Evolutionary conservation across 2,888 invertebrate genomes (phyloP), one percentile per base, ranked within the genome.

Genomic region (Ariolimax columbianus): DNA sequence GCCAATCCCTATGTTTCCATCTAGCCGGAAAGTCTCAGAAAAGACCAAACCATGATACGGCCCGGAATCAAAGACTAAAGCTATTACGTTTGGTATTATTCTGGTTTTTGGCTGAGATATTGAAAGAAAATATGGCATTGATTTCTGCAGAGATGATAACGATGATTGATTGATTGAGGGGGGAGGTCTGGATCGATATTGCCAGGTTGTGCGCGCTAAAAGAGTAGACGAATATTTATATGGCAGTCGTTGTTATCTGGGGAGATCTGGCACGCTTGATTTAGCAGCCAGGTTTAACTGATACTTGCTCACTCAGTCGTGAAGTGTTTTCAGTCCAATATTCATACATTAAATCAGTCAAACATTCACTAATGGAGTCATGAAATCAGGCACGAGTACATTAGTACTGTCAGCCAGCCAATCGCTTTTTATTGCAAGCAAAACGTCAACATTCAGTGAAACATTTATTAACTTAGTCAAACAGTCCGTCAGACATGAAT

Each of bases 81-180:
- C 43, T 79, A 79, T 79, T 79, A 79, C 63, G 40, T n/a, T 19
- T 17, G 38, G 38, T 59, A 79, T 68, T 79, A 47, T 79, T 59
- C 77, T 59, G 55, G n/a, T 66, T 40, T 79, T 79, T 40, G 79
- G 66, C 43, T 38, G 23, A 59, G 59, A 43, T 23, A 33, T 78
- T 66, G 66, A 63, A 79, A 40, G 43, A 68, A 79, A 79, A 79
- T 79, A 40, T 79, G 79, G 79, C 79, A 66, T 43, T 79, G 79
- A 79, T 79, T 79, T 79, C 36, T 59, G 63, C 79, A 63, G 30
- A 36, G 68, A 43, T 79, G 79, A 79, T 79, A 79, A 66, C 79
- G 30, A 68, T 79, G 79, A 79, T 79, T 79, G 79, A 79, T 79
- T 3, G 19, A 55, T 17, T 17, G 47, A 47, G 47, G 26, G 72